These are phyloP conservation scores for Hirtodrosophila confusa DNA, from an alignment of 2,888 invertebrate species.

Conservation along the genomic window DNA sequence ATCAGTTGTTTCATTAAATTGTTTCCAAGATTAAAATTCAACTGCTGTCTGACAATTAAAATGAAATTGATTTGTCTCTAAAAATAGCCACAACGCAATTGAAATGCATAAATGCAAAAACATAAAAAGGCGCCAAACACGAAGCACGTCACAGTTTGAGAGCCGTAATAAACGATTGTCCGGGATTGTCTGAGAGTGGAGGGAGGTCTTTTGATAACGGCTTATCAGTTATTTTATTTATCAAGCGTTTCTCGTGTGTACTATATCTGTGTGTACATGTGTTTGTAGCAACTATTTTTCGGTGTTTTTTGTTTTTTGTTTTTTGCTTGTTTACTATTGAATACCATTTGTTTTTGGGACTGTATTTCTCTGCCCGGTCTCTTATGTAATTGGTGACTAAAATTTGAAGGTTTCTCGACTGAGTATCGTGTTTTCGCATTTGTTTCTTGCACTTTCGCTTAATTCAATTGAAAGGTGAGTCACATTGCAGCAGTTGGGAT, in stretches of 20 bases:
- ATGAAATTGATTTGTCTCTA: constrained; percentile 67
- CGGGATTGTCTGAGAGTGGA: neutral
- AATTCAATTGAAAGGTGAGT: constrained; percentile 47
- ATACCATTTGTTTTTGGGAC: constrained; percentile 30
- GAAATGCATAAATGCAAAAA: constrained; percentile 8
- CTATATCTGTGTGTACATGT: neutral
- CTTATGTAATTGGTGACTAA: constrained; percentile 28
- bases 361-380: too few species aligned
- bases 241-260: constrained; percentile 3
- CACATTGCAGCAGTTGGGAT: neutral
- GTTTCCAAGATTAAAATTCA: constrained; percentile 36
- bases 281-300: constrained; percentile 23
- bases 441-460: too few species aligned
- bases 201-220: constrained; percentile 10
- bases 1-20: constrained; percentile 9
- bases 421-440: constrained; percentile 8
- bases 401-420: constrained; percentile 33
- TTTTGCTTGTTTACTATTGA: constrained; percentile 48
- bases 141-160: constrained; percentile 17
- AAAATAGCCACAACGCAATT: constrained; percentile 63
- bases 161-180: constrained; percentile 7
- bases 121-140: constrained; percentile 13
- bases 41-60: constrained; percentile 54
- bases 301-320: constrained; percentile 15
- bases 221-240: constrained; percentile 31